These are phyloP conservation scores for Glareola pratincola DNA, from an alignment of 2,113 vertebrate species.

Conservation along the genomic window DNA sequence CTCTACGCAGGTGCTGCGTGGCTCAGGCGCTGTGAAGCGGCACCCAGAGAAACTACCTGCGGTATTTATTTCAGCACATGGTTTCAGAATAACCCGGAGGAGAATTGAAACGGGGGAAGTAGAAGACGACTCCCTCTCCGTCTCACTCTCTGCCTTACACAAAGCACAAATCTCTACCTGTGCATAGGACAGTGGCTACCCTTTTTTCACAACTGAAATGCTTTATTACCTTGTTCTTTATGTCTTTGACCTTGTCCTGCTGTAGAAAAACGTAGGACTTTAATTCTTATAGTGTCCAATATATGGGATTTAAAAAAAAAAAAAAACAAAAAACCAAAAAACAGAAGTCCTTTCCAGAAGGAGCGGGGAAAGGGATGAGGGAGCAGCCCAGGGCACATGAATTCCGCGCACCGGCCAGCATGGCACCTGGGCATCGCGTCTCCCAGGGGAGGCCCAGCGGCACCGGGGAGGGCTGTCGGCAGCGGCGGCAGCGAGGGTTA, in stretches of 20 bases:
- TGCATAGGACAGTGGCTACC: neutral
- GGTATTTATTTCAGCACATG: neutral
- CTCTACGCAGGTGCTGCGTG: neutral
- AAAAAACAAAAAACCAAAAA: neutral
- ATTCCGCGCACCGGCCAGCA: neutral
- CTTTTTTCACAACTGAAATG: neutral
- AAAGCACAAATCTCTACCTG: neutral
- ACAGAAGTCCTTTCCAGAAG: neutral
- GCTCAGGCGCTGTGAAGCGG: neutral
- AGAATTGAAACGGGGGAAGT: neutral
- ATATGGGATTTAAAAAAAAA: neutral
- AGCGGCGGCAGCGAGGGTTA: constrained; percentile 71
- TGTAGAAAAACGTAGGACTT: neutral
- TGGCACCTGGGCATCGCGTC: neutral
- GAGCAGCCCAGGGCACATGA: neutral
- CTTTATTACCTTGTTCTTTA: constrained; percentile 37
- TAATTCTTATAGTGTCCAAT: neutral
- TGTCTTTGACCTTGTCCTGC: constrained; percentile 51
- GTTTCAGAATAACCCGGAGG: neutral
- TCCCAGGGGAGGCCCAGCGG: neutral
- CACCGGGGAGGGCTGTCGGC: neutral
- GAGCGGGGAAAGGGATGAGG: neutral
- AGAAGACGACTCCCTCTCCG: neutral
- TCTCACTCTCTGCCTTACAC: neutral
- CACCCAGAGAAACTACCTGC: neutral